These are phyloP conservation scores for Hyperoodon ampullatus DNA, from an alignment of 2,113 vertebrate species.

Conservation along the genomic window DNA sequence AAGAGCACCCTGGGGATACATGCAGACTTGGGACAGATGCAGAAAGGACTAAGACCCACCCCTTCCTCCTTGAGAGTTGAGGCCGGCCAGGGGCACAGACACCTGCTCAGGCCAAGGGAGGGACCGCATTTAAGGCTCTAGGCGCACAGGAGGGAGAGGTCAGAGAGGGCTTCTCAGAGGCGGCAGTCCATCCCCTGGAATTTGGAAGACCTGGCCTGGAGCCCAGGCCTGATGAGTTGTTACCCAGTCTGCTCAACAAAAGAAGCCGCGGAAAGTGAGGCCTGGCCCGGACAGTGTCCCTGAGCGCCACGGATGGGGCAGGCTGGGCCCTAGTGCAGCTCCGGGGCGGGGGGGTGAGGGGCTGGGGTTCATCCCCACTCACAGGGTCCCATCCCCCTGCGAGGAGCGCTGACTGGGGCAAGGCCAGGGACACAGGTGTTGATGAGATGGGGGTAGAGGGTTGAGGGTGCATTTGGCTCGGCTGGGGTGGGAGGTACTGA, in stretches of 20 bases:
- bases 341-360: neutral
- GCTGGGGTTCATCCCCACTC: neutral
- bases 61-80: neutral
- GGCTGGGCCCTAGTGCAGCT: neutral
- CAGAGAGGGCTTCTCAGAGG: constrained; percentile 14
- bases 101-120: neutral
- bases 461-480: neutral
- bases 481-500: neutral
- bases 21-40: neutral
- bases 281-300: neutral
- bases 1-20: neutral
- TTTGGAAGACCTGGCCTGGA: neutral
- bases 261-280: neutral
- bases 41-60: neutral
- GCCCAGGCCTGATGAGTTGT: neutral
- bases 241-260: neutral
- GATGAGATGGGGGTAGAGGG: neutral
- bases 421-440: neutral
- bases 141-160: neutral
- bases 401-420: neutral
- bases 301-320: neutral
- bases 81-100: neutral
- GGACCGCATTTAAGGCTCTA: neutral
- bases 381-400: neutral
- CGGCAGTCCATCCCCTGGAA: neutral